Evolutionary conservation across 2,113 vertebrate genomes (phyloP).

Genomic region (Cebus imitator): DNA sequence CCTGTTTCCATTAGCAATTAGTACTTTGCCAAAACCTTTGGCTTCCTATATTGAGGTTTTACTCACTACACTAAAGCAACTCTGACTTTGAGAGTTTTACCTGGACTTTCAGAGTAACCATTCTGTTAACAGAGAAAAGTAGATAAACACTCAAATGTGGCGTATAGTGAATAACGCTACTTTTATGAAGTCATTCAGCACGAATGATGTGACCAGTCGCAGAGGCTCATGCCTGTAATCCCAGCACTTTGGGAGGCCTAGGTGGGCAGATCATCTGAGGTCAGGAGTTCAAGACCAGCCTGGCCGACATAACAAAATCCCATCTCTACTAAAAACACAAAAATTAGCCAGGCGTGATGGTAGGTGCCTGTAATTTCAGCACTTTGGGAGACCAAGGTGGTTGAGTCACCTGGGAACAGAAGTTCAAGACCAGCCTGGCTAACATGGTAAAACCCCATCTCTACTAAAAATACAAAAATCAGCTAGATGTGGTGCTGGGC

Average conservation of each 20-base stretch:
- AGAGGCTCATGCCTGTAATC: neutral
- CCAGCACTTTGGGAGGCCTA: neutral
- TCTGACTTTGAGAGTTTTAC: slow-evolving; percentile 27
- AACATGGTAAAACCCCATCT: neutral
- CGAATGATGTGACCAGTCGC: neutral
- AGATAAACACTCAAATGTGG: neutral
- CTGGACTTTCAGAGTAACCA: slow-evolving; percentile 5
- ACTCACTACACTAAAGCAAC: neutral
- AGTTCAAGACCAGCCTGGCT: neutral
- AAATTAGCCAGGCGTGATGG: neutral
- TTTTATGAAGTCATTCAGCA: neutral
- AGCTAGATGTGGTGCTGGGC: too few species aligned
- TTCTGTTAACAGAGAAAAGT: neutral
- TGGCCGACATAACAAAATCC: neutral
- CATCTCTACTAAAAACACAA: neutral
- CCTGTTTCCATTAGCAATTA: slow-evolving; percentile 38
- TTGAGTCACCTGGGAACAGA: neutral
- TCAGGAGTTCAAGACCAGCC: neutral
- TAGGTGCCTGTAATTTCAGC: neutral
- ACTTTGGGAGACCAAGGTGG: neutral
- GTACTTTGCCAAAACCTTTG: slow-evolving; percentile 28
- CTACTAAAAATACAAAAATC: too few species aligned
- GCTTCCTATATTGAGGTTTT: neutral
- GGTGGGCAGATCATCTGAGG: too few species aligned
- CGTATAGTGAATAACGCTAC: neutral